Evolutionary conservation across 2,113 vertebrate genomes (phyloP), one percentile per base, ranked within the genome.

Genomic region (Leptobrachium leishanense): DNA sequence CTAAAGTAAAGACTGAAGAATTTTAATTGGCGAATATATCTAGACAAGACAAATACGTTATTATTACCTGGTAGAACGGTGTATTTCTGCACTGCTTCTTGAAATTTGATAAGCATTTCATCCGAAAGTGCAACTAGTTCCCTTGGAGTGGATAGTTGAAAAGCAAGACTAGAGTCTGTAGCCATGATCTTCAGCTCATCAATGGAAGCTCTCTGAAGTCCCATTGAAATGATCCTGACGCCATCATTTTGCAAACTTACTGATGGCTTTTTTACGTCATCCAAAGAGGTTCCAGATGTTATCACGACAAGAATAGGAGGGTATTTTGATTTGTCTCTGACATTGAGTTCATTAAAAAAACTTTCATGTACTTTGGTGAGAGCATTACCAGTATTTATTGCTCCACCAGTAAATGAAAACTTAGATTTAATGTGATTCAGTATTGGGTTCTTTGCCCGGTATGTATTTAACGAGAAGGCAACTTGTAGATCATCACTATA

Each of bases 301-400:
- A 92, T 80, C 11, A 92, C 79, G 71, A 91, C 85, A 53, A 91
- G 57, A 73, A 92, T 68, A 0, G 80, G 84, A 15, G 87, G 85
- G 2, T 86, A 87, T 43, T 79, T 73, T 8, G 85, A 83, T 65
- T 55, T 88, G 73, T 88, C 88, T 79, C 86, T 85, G 57, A 55
- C 41, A 0, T 2, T 44, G 11, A 57, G 11, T 2, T 31, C 75
- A 40, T 82, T 86, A 75, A 90, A 90, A 57, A 81, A 86, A 31
- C 57, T 82, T 44, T 66, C 79, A 65, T 78, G 85, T 1, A 81
- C 82, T 62, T 83, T 72, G 15, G 0, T 57, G 10, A 92, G 86
- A 6, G 88, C 90, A 0, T 76, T 85, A 5, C 89, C 90, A 1
- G 83, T 43, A 41, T 5, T 55, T 65, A 86, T 71, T 62, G 86